A percentile compares a stretch with the other conserved stretches of the same genome.
Evolutionary conservation across 2,888 invertebrate species (phyloP).

Genomic region (Erebia aethiops): DNA sequence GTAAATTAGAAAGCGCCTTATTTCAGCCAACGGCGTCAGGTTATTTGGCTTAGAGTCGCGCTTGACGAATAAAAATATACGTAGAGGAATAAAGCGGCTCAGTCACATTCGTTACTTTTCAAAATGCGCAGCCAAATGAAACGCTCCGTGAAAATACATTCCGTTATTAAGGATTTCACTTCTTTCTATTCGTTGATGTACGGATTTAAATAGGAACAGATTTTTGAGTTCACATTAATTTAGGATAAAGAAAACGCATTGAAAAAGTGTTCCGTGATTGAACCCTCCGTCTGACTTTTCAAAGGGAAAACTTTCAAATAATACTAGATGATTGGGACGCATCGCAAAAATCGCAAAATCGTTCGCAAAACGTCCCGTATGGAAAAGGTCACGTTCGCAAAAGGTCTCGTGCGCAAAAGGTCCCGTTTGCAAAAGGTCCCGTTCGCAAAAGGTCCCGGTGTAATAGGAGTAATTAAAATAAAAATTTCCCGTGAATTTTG

Average conservation of each 20-base stretch:
- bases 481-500: too few species aligned
- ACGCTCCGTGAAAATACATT: constrained; percentile 39
- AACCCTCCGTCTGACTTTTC: too few species aligned
- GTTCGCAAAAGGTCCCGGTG: too few species aligned
- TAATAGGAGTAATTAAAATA: too few species aligned
- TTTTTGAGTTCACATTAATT: too few species aligned
- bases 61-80: constrained; percentile 62
- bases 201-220: too few species aligned
- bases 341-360: too few species aligned
- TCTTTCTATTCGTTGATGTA: background rate
- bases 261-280: too few species aligned
- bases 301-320: background rate
- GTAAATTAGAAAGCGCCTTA: constrained; percentile 79
- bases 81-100: constrained; percentile 60
- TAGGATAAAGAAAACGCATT: background rate
- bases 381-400: too few species aligned
- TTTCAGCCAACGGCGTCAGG: constrained; percentile 70
- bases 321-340: too few species aligned
- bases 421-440: too few species aligned
- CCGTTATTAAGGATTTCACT: background rate
- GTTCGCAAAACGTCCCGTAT: too few species aligned
- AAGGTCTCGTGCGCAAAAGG: background rate
- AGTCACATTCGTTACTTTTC: constrained; percentile 60
- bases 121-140: constrained; percentile 58
- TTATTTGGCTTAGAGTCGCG: constrained; percentile 74